A percentile compares a stretch with the other conserved stretches of the same genome.
phyloP scores from a whole-genome alignment of 1,140 invertebrate genomes.

The Sitophilus oryzae region DNA sequence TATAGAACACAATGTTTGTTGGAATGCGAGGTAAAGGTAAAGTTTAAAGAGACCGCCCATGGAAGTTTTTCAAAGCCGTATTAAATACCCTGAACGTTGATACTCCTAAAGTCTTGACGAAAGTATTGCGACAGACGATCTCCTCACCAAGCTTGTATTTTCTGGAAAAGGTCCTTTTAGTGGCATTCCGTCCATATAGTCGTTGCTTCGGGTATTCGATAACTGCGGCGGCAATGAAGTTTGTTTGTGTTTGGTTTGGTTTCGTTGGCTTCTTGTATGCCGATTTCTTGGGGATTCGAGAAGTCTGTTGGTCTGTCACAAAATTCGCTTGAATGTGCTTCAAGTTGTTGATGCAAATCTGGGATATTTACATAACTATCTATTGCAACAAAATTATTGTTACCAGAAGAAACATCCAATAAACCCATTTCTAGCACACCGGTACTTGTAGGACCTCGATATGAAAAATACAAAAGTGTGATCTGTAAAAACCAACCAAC shows the following conservation, averaged over 20 bases:
- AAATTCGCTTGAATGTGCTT: background rate
- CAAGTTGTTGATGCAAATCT: slow-evolving; percentile 1
- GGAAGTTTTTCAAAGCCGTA: slow-evolving; percentile 4
- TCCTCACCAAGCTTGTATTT: slow-evolving; percentile 4
- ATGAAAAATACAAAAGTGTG: slow-evolving; percentile 1
- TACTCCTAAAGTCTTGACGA: slow-evolving; percentile 6
- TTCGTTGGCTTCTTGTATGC: slow-evolving; percentile 4
- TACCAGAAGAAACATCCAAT: too few relatives aligned
- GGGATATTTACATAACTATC: slow-evolving; percentile 3
- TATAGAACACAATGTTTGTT: slow-evolving; percentile 33
- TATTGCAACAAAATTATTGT: too few relatives aligned
- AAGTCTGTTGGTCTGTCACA: background rate
- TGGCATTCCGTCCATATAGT: slow-evolving; percentile 2
- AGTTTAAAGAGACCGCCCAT: slow-evolving; percentile 23
- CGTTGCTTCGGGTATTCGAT: slow-evolving; percentile 3
- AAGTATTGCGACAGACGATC: slow-evolving; percentile 5
- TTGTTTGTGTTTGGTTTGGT: too few relatives aligned
- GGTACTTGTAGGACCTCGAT: background rate
- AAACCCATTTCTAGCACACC: too few relatives aligned
- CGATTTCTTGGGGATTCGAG: slow-evolving; percentile 1
- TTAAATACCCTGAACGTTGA: too few relatives aligned
- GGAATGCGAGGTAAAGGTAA: slow-evolving; percentile 36
- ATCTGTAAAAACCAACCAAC: slow-evolving; percentile 6
- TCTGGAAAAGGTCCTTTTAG: slow-evolving; percentile 11
- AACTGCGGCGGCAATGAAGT: too few relatives aligned